Evolutionary conservation across 1,140 invertebrate species (phyloP).

Genomic region (Parasteatoda tepidariorum): DNA sequence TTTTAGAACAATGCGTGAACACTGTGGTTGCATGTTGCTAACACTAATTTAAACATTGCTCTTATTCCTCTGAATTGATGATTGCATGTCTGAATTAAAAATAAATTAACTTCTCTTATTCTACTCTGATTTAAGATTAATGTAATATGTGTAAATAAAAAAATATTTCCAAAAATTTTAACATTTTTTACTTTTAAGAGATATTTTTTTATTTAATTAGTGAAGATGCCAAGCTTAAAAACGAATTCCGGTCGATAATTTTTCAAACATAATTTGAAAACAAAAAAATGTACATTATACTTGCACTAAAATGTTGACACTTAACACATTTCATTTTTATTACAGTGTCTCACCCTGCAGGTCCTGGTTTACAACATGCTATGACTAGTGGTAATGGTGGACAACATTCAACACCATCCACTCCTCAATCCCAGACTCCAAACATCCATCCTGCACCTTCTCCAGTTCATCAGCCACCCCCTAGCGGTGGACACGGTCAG

Average conservation of each 20-base stretch:
- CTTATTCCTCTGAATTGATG: no score
- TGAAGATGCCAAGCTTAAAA: background rate
- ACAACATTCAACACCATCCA: conserved; percentile 50
- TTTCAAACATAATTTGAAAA: background rate
- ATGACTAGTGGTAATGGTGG: conserved; percentile 40
- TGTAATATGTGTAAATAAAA: no score
- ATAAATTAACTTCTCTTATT: no score
- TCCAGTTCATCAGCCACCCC: conserved; percentile 58
- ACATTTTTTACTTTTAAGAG: no score
- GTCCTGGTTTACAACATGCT: conserved; percentile 29
- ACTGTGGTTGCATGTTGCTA: no score
- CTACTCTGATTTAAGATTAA: no score
- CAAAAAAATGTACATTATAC: no score
- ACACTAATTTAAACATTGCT: no score
- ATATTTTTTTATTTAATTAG: background rate
- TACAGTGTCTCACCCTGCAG: conserved; percentile 39
- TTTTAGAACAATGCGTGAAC: no score
- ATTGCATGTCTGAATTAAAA: no score
- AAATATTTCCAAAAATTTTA: no score
- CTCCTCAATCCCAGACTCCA: conserved; percentile 59
- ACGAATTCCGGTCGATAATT: background rate
- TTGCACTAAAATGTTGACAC: no score
- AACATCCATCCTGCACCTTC: conserved; percentile 53
- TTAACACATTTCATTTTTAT: background rate
- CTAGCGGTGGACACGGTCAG: conserved; percentile 26